These are phyloP conservation scores for Cisticola juncidis DNA, from an alignment of 2,113 vertebrate species.

Conservation along the genomic window DNA sequence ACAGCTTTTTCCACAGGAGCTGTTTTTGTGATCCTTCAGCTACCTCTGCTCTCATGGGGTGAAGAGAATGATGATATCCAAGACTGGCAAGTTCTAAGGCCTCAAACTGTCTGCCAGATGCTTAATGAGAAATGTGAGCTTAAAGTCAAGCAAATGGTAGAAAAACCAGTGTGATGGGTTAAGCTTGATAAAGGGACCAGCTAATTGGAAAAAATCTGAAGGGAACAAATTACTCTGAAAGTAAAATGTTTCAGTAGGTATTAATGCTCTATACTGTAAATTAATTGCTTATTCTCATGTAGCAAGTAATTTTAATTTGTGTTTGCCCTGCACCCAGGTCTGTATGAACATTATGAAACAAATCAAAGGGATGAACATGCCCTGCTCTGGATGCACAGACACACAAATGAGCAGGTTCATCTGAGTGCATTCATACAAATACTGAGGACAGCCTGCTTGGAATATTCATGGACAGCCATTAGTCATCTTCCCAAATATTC, in stretches of 20 bases:
- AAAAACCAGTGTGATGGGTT: neutral
- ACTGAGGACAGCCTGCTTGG: neutral
- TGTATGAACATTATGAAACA: neutral
- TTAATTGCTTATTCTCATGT: neutral
- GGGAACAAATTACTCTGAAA: neutral
- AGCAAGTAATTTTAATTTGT: neutral
- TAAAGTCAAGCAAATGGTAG: neutral
- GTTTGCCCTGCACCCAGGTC: neutral
- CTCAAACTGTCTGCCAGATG: neutral
- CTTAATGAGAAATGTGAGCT: neutral
- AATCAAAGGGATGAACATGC: neutral
- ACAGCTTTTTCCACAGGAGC: neutral
- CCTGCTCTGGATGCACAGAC: neutral
- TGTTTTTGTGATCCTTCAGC: slow-evolving; percentile 25
- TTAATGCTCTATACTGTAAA: neutral
- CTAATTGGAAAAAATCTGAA: neutral
- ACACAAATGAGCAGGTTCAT: neutral
- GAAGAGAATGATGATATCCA: neutral
- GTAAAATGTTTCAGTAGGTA: neutral
- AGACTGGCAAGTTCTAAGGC: neutral
- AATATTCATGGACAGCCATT: slow-evolving; percentile 21
- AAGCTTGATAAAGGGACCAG: neutral
- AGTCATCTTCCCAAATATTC: slow-evolving; percentile 38
- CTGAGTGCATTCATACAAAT: neutral
- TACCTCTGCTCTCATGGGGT: neutral